Conservation (phyloP, 2,888 invertebrate genomes). For the Achlya flavicornis region DNA sequence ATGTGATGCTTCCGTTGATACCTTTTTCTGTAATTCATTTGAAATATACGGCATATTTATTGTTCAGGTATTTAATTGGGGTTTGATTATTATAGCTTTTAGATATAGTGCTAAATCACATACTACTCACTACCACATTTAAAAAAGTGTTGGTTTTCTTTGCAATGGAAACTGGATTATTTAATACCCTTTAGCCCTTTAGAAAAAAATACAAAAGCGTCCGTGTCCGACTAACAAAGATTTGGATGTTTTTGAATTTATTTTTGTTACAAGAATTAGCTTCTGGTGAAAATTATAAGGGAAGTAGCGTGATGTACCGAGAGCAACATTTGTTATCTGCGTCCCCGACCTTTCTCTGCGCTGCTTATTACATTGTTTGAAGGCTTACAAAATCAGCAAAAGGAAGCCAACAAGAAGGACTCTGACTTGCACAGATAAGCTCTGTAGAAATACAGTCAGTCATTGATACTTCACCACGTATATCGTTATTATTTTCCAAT, state of each 20-base stretch:
- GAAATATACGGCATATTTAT: not conserved
- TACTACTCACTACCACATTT: not conserved
- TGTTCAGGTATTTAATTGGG: not conserved
- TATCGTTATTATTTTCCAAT: too few species aligned
- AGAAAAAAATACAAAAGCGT: conserved; percentile 29
- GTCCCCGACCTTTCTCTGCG: conserved; percentile 34
- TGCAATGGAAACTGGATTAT: conserved; percentile 35
- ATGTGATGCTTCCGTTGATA: conserved; percentile 1
- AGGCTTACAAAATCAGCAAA: conserved; percentile 18
- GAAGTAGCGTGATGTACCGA: conserved; percentile 1
- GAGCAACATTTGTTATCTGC: conserved; percentile 21
- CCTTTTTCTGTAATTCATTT: conserved; percentile 1
- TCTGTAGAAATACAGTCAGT: not conserved
- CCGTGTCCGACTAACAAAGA: conserved; percentile 27
- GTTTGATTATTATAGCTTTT: not conserved
- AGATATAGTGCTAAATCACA: not conserved
- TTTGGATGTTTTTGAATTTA: conserved; percentile 33
- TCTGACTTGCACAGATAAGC: not conserved
- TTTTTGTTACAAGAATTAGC: conserved; percentile 22
- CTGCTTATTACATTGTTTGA: conserved; percentile 27
- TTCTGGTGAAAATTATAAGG: conserved; percentile 18
- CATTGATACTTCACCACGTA: not conserved
- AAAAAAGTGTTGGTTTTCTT: conserved; percentile 24
- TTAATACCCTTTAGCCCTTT: conserved; percentile 28
- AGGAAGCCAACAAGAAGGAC: not conserved